Evolutionary conservation across 2,797 vertebrate species (phyloP).

Genomic region (Mus caroli): DNA sequence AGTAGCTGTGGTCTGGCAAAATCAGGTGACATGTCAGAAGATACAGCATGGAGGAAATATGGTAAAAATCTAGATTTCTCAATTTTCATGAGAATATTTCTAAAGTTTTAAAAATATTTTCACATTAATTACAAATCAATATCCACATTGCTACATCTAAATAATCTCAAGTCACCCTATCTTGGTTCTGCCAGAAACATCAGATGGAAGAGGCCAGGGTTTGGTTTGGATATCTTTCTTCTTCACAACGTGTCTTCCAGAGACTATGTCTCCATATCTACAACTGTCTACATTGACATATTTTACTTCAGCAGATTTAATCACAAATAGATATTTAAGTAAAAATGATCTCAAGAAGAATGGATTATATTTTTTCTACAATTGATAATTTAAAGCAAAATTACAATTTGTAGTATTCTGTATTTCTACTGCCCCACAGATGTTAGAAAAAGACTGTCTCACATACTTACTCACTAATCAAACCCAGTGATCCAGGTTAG

Average conservation of each 20-base stretch:
- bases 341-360: not conserved
- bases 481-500: not conserved
- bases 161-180: not conserved
- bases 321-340: not conserved
- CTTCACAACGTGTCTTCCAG: not conserved
- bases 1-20: not conserved
- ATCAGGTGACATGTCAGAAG: not conserved
- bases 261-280: not conserved
- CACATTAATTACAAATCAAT: not conserved
- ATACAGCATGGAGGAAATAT: not conserved
- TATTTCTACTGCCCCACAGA: not conserved
- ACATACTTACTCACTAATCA: not conserved
- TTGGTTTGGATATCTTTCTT: not conserved
- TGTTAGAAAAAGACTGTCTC: not conserved
- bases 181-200: not conserved
- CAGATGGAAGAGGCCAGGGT: not conserved
- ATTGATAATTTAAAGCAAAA: conserved; percentile 23
- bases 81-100: conserved; percentile 12
- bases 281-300: not conserved
- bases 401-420: not conserved
- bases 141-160: not conserved
- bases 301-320: not conserved
- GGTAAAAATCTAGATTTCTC: not conserved
- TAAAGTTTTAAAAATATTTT: conserved; percentile 4
- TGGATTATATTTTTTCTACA: not conserved